These are phyloP conservation scores for Drosophila novamexicana DNA, from an alignment of 1,140 invertebrate species.

Conservation along the genomic window DNA sequence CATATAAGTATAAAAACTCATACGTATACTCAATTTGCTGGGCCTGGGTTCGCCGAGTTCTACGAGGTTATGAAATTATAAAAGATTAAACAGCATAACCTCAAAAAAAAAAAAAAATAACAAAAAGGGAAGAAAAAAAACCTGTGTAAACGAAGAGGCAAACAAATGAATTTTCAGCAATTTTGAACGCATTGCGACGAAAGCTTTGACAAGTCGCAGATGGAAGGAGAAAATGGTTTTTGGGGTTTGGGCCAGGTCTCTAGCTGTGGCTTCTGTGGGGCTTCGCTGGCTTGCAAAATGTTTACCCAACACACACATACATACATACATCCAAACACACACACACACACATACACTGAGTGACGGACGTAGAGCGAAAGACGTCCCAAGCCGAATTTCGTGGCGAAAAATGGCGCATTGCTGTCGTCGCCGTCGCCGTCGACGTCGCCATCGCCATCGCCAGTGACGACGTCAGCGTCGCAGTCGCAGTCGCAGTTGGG, in stretches of 20 bases:
- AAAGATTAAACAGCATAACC: neutral
- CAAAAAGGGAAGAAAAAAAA: neutral
- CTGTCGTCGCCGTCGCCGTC: slow-evolving; percentile 67
- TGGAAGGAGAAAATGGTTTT: slow-evolving; percentile 4
- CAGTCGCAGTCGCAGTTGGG: slow-evolving; percentile 31
- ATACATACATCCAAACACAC: slow-evolving; percentile 29
- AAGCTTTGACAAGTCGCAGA: slow-evolving; percentile 39
- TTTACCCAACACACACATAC: slow-evolving; percentile 59
- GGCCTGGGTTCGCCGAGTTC: too few relatives aligned
- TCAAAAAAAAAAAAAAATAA: neutral
- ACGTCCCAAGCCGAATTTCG: slow-evolving; percentile 70
- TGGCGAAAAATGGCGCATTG: slow-evolving; percentile 81
- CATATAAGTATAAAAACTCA: too few relatives aligned
- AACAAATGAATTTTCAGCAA: slow-evolving; percentile 29
- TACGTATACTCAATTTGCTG: too few relatives aligned
- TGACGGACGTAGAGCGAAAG: slow-evolving; percentile 38
- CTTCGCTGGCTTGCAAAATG: slow-evolving; percentile 66
- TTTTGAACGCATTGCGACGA: slow-evolving; percentile 67
- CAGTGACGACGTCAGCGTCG: slow-evolving; percentile 21
- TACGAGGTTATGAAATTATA: neutral
- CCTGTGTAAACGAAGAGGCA: neutral
- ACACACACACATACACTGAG: neutral
- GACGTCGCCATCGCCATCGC: slow-evolving; percentile 35
- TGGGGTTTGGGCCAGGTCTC: neutral
- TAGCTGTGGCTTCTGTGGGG: slow-evolving; percentile 43